Evolutionary conservation across 2,888 invertebrate genomes (phyloP).

Genomic region (Mimas tiliae): DNA sequence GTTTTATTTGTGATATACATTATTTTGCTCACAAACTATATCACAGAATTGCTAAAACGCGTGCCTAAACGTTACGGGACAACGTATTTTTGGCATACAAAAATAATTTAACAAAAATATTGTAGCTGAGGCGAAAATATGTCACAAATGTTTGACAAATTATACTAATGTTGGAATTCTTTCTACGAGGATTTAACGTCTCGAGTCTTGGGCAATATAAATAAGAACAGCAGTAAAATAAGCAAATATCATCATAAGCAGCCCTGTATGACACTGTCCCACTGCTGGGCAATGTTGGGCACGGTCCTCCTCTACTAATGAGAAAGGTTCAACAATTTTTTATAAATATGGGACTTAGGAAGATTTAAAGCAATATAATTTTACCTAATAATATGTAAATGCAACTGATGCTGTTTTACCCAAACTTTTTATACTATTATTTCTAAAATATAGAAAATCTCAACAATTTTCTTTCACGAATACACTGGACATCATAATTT

Average conservation of each 20-base stretch:
- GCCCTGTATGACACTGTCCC: too few relatives aligned
- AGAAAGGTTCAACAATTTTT: too few relatives aligned
- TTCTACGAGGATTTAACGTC: constrained; percentile 32
- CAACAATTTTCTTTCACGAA: too few relatives aligned
- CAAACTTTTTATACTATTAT: too few relatives aligned
- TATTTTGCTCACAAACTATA: constrained; percentile 31
- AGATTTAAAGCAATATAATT: too few relatives aligned
- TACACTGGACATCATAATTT: background rate
- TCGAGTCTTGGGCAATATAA: constrained; percentile 28
- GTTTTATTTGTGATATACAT: constrained; percentile 3
- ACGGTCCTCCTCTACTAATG: too few relatives aligned
- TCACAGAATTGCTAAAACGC: constrained; percentile 45
- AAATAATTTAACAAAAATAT: constrained; percentile 17
- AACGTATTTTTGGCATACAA: constrained; percentile 38
- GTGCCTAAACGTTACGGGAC: constrained; percentile 30
- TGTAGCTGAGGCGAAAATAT: background rate
- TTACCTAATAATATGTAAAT: too few relatives aligned
- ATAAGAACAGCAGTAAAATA: constrained; percentile 7
- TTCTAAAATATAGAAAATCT: too few relatives aligned
- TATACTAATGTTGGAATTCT: constrained; percentile 33
- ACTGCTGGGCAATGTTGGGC: too few relatives aligned
- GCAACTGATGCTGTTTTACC: too few relatives aligned
- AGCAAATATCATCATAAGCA: too few relatives aligned
- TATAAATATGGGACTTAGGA: too few relatives aligned
- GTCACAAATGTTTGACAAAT: constrained; percentile 10